Percentiles rank a stretch among this genome's conserved stretches.
Conservation (phyloP, 1,140 invertebrate species). For the Pentalonia nigronervosa region DNA sequence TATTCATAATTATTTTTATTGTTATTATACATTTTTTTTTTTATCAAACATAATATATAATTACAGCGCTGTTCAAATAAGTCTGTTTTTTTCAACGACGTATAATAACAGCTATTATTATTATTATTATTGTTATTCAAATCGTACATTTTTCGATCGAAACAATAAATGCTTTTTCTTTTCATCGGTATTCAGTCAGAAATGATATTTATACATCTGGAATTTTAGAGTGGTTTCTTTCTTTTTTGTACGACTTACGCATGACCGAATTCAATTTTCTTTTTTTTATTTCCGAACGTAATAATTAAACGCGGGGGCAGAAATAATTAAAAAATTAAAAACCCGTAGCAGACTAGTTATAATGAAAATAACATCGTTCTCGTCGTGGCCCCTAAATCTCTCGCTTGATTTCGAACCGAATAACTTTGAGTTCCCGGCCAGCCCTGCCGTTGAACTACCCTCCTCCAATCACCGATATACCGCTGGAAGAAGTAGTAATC, state of each 20-base stretch:
- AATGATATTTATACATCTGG: background rate
- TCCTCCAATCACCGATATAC: background rate
- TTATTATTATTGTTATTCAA: background rate
- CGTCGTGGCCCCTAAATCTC: background rate
- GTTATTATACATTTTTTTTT: too few species aligned
- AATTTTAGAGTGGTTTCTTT: background rate
- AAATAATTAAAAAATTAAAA: slow-evolving; percentile 40
- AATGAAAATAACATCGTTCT: background rate
- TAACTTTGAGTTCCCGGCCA: background rate
- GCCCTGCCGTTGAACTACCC: background rate
- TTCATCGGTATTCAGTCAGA: background rate
- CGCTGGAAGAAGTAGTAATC: background rate
- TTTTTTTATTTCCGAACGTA: background rate
- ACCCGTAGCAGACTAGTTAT: background rate
- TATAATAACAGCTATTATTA: background rate
- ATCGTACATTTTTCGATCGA: background rate
- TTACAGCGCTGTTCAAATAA: too few species aligned
- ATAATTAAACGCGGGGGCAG: background rate
- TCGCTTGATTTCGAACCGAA: slow-evolving; percentile 26
- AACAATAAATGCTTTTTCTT: background rate
- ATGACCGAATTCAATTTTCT: slow-evolving; percentile 40
- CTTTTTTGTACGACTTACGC: background rate
- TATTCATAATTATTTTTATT: background rate
- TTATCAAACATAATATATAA: too few species aligned
- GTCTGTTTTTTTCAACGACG: background rate